Evolutionary conservation across 2,113 vertebrate species (phyloP), one percentile per base, ranked within the genome.

Genomic region (Mus spicilegus): DNA sequence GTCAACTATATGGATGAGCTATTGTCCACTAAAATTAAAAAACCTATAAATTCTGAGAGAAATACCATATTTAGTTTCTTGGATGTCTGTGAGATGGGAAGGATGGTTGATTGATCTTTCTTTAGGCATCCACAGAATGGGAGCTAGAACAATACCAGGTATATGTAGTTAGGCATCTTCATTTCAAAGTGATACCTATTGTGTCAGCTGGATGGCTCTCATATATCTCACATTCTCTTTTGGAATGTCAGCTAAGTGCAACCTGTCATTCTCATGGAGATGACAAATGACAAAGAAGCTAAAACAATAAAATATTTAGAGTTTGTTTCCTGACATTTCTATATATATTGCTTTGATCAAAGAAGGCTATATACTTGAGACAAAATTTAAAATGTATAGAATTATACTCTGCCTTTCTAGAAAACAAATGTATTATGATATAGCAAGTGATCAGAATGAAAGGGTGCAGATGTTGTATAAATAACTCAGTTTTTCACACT

Each of bases 61-160:
- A 67, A 65, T 82, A 36, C 1, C 73, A 49, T 65, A 91, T 51
- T 39, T 61, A 46, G 33, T 7, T 94, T 54, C 11, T 67, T 67
- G 39, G 1, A 1, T 70, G 19, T 67, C 11, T 69, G 28, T 82
- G 2, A 28, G 13, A 58, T 94, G 33, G 14, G 63, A 89, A 1
- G 4, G 78, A 5, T 85, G 28, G 11, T 13, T 82, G 75, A 13
- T 16, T 91, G 78, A 89, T 81, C n/a, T 82, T 96, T 97, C 17
- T 73, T 82, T 16, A 16, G 49, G 26, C 17, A 54, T 86, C 20
- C 17, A 46, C 36, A 26, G 10, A 51, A 17, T 63, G 26, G 26
- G 26, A 30, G 28, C 75, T 78, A 8, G 4, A 63, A 69, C 13
- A 58, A 33, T 0, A n/a, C 17, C 7, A 36, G 22, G 9, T n/a